Percentiles rank a stretch among this genome's conserved stretches.
Conservation (phyloP, 1,140 invertebrate species). For the Mamestra configurata region DNA sequence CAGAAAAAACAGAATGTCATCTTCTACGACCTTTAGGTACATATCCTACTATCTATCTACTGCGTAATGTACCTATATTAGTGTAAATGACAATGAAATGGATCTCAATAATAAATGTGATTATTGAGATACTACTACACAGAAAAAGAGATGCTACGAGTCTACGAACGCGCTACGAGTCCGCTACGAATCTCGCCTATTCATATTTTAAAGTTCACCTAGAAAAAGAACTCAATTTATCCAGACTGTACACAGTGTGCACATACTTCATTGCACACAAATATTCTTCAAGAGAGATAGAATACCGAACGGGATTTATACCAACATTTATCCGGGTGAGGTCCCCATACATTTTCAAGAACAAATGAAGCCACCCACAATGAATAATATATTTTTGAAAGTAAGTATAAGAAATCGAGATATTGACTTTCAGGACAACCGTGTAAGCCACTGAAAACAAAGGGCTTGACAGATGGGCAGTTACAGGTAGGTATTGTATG, state of each 20-base stretch:
- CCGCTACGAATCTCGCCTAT: not conserved
- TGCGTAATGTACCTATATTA: no score
- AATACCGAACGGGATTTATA: not conserved
- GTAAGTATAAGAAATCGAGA: no score
- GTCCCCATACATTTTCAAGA: not conserved
- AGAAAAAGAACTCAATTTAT: constrained; percentile 7
- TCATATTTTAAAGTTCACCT: constrained; percentile 7
- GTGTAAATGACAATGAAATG: not conserved
- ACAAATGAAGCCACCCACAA: not conserved
- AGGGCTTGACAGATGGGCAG: no score
- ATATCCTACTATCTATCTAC: no score
- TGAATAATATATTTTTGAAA: no score
- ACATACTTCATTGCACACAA: not conserved
- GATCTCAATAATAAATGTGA: no score
- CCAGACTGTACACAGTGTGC: not conserved
- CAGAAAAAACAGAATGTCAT: no score
- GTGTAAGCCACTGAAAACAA: no score
- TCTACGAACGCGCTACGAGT: not conserved
- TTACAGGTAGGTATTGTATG: no score
- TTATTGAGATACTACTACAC: no score
- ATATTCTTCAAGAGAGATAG: not conserved
- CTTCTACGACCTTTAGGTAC: no score
- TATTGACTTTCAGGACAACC: no score
- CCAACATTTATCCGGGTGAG: not conserved
- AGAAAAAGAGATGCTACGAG: not conserved